Conservation (phyloP, 30 jellyfish, hydroid and myxozoan genomes). For the Euphysa ruthae region DNA sequence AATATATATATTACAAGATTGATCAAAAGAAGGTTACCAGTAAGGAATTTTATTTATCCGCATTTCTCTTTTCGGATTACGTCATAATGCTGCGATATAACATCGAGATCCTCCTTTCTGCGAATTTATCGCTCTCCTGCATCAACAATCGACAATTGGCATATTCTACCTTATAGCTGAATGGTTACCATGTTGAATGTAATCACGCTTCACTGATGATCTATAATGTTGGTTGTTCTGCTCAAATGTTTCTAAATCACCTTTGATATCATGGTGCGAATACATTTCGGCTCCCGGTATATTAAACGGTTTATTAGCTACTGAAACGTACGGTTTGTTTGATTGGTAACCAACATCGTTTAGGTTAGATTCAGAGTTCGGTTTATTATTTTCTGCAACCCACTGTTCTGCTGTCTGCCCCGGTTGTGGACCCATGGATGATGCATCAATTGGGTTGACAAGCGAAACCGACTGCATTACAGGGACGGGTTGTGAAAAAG, state of each 20-base stretch:
- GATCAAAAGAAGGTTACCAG: too few species aligned
- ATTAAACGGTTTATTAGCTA: slow-evolving; percentile 23
- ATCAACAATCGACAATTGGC: neutral
- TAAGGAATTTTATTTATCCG: too few species aligned
- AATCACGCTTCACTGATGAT: neutral
- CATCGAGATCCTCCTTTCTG: too few species aligned
- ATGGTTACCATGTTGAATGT: neutral
- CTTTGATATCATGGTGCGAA: slow-evolving; percentile 12
- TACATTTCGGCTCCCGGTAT: slow-evolving; percentile 43
- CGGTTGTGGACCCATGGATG: slow-evolving; percentile 15
- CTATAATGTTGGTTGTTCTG: slow-evolving; percentile 8
- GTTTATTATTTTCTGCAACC: slow-evolving; percentile 14
- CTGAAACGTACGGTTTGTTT: slow-evolving; percentile 8
- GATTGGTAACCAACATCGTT: neutral
- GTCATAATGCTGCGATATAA: too few species aligned
- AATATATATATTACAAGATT: too few species aligned
- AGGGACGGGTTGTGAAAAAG: slow-evolving; percentile 6
- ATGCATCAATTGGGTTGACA: neutral
- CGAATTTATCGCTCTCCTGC: neutral
- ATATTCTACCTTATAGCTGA: neutral
- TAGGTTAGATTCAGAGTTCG: neutral
- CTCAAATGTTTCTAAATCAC: slow-evolving; percentile 11
- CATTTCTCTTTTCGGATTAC: too few species aligned
- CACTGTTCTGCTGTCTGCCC: slow-evolving; percentile 32
- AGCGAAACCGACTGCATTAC: slow-evolving; percentile 8